Percentiles rank a stretch among this genome's conserved stretches.
Conservation (phyloP, 1,140 invertebrate species). For the Temnothorax curvispinosus region DNA sequence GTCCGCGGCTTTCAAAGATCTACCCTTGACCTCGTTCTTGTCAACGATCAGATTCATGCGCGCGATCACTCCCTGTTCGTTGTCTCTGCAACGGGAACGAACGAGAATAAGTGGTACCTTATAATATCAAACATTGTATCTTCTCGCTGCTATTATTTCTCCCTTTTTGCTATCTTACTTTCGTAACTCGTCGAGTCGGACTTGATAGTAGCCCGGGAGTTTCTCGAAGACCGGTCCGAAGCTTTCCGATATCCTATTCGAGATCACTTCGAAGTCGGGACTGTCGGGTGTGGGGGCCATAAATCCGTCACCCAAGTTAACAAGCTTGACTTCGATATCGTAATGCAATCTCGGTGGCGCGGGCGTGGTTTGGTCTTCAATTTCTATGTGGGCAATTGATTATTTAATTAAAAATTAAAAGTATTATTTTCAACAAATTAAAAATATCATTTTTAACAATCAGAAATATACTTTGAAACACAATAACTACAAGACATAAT, state of each 20-base stretch:
- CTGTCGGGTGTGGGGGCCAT: constrained; percentile 89
- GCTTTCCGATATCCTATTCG: constrained; percentile 88
- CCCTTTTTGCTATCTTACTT: constrained; percentile 85
- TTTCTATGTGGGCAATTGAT: constrained; percentile 35
- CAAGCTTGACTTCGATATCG: constrained; percentile 90
- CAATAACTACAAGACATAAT: not conserved
- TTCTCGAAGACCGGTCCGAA: constrained; percentile 88
- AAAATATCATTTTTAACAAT: not conserved
- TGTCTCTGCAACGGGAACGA: constrained; percentile 61
- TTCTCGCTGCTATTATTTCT: not conserved
- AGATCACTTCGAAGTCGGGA: constrained; percentile 91
- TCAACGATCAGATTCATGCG: constrained; percentile 89
- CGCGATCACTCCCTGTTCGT: constrained; percentile 88
- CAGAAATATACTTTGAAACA: not conserved
- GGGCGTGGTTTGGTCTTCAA: constrained; percentile 87
- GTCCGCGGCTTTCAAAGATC: constrained; percentile 84
- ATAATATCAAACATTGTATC: not conserved
- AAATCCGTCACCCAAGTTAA: constrained; percentile 92
- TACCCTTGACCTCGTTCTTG: constrained; percentile 88
- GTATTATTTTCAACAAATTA: not conserved
- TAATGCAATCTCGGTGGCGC: constrained; percentile 89
- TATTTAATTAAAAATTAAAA: too few species aligned
- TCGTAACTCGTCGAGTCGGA: constrained; percentile 90
- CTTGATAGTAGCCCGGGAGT: constrained; percentile 90
- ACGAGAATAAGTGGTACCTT: constrained; percentile 1